phyloP scores from a whole-genome alignment of 2,888 invertebrate genomes.

The Uloborus plumipes region DNA sequence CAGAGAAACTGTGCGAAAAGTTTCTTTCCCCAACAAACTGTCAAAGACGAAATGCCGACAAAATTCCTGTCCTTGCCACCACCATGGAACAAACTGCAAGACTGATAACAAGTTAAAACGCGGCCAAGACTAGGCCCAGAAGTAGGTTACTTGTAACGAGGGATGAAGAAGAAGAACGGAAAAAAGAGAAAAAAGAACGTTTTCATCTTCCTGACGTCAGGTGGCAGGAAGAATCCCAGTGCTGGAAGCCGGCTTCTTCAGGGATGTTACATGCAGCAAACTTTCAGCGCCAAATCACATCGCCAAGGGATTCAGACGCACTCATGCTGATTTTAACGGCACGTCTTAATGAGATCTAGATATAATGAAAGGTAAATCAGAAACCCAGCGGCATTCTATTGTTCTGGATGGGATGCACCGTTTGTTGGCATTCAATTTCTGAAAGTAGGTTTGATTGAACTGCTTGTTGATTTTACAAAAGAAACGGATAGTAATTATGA shows the following conservation, averaged over 20 bases:
- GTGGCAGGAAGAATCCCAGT: conserved; percentile 1
- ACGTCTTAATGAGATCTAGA: too few relatives aligned
- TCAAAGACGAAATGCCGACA: too few relatives aligned
- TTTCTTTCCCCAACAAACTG: conserved; percentile 11
- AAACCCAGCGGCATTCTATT: too few relatives aligned
- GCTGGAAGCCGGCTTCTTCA: too few relatives aligned
- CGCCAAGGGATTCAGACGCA: not conserved
- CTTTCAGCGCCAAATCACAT: conserved; percentile 36
- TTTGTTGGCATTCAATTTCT: too few relatives aligned
- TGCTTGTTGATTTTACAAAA: too few relatives aligned
- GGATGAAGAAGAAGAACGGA: not conserved
- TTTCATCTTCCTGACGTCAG: conserved; percentile 29
- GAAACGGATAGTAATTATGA: too few relatives aligned
- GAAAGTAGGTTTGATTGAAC: too few relatives aligned
- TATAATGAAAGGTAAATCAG: too few relatives aligned
- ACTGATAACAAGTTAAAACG: conserved; percentile 36
- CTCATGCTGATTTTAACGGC: too few relatives aligned
- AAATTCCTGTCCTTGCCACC: conserved; percentile 3
- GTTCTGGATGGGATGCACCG: too few relatives aligned
- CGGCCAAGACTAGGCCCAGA: conserved; percentile 32
- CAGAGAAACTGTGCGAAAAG: not conserved
- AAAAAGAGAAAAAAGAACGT: conserved; percentile 16
- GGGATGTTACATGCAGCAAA: not conserved
- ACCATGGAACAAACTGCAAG: not conserved
- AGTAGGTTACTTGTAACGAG: conserved; percentile 37